Base-by-base conservation (phyloP, 2,797 vertebrate species). In the Anas georgica region DNA sequence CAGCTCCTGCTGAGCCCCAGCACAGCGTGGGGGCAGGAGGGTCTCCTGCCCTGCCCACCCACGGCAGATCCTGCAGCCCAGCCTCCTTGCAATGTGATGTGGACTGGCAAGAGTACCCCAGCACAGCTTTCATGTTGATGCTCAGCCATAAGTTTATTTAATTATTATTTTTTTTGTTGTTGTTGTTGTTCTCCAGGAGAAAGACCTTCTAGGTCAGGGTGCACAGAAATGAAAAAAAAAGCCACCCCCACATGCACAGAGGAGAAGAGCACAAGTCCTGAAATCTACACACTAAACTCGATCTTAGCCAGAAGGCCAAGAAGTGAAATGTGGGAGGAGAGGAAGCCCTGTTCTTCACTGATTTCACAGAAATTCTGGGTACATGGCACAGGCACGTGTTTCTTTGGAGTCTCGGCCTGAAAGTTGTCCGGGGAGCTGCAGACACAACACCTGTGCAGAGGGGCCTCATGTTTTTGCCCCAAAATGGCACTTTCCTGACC, bases 41-140 rank as follows among this genome's bases (percentile, higher is more conserved):
- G 11, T 59, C 39, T 75, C 70, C 83, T 76, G 67, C 26, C 10
- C 21, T n/a, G 21, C n/a, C 72, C 72, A 83, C 48, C 67, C 76
- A 74, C 26, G 73, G 64, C 59, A 68, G n/a, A 28, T 18, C 22
- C 28, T 46, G 12, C 54, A 52, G 20, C 16, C 18, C 59, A 82
- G n/a, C 26, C 39, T 52, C 48, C 23, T 54, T 68, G 48, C 35
- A 46, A 3, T 0, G 1, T 3, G 2, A 3, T 69, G 31, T 6
- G 23, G 63, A 52, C 13, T 46, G 64, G 29, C 48, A 46, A 35
- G 15, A 59, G 16, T 22, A 29, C 5, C 6, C 11, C 50, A n/a
- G 18, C 39, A 58, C 46, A 62, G 7, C 6, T 73, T 70, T 39
- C 56, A 31, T 46, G 33, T 29, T 7, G 10, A 20, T 45, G 11